Evolutionary conservation across 2,888 invertebrate species (phyloP).

Genomic region (Amphipyra tragopoginis): DNA sequence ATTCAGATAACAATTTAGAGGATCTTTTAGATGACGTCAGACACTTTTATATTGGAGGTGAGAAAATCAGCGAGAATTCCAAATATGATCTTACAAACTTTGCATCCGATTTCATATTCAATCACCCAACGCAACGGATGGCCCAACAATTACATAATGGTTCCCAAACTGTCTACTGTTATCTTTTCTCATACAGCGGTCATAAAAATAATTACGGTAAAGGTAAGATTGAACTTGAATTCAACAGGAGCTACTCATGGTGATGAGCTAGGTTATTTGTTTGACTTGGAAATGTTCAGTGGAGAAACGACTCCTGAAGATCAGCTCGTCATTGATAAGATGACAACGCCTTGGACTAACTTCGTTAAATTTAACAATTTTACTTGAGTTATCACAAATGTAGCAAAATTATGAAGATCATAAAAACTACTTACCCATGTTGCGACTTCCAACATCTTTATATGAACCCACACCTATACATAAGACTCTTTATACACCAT

Average conservation of each 20-base stretch:
- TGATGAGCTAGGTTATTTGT: conserved; percentile 51
- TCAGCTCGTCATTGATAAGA: conserved; percentile 42
- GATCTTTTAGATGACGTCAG: conserved; percentile 13
- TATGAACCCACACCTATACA: too few relatives aligned
- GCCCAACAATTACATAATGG: conserved; percentile 28
- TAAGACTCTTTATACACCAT: too few relatives aligned
- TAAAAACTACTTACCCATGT: too few relatives aligned
- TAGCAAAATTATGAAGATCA: too few relatives aligned
- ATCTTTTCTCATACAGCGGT: conserved; percentile 42
- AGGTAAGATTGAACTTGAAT: background rate
- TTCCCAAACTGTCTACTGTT: conserved; percentile 25
- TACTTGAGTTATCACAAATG: background rate
- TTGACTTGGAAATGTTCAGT: conserved; percentile 17
- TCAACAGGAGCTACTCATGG: conserved; percentile 34
- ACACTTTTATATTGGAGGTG: conserved; percentile 44
- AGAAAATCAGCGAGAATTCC: conserved; percentile 11
- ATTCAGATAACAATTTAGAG: conserved; percentile 11
- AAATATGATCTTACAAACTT: conserved; percentile 22
- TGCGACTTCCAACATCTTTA: too few relatives aligned
- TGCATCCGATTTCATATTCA: conserved; percentile 24
- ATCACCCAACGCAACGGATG: conserved; percentile 37
- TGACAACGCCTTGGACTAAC: conserved; percentile 55
- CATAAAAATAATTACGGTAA: conserved; percentile 12
- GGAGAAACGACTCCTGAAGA: conserved; percentile 33
- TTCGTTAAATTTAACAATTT: too few relatives aligned